Base-by-base conservation (phyloP, 2,113 vertebrate genomes). In the Pelvicachromis taeniatus region DNA sequence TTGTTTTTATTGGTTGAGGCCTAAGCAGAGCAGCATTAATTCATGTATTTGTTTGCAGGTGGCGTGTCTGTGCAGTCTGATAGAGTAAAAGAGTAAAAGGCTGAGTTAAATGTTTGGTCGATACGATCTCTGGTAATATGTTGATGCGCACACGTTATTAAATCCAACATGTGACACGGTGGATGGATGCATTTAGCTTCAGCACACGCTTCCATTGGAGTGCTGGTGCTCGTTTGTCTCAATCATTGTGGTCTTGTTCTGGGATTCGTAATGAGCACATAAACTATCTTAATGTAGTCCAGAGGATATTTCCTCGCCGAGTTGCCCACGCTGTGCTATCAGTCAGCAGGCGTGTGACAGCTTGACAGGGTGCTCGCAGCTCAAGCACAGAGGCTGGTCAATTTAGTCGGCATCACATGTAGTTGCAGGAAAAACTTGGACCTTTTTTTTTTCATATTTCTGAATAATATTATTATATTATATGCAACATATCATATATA, bases 181-280 rank as follows among this genome's bases (percentile, higher is more conserved):
- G 79, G 52, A 82, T 80, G 52, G 26, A 82, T 75, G 53, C 48
- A 0, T 45, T 8, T 42, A 68, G 80, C 77, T 48, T 45, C 55
- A 23, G 50, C 80, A 10, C 80, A 59, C 3, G 2, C 35, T 83
- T 61, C 87, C 12, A 2, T 31, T 84, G 4, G 0, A 2, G 35
- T 0, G 4, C 70, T 5, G 58, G 19, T 2, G 75, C 52, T 35
- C 86, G 65, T 92, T 87, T 85, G 83, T 91, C 89, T 93, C 61
- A 85, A 88, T 91, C 90, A 91, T 82, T 7, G 50, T 82, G 80
- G 81, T 82, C 65, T 84, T 31, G 26, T 82, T 90, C 70, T 53
- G 2, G 80, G 80, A 21, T 81, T 87, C 33, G 29, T 86, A 89
- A 93, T 55, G 88, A 92, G 78, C 63, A 79, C 68, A 88, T 93